Evolutionary conservation across 2,797 vertebrate genomes (phyloP), one percentile per base, ranked within the genome.

Genomic region (Percopsis omiscomaycus): DNA sequence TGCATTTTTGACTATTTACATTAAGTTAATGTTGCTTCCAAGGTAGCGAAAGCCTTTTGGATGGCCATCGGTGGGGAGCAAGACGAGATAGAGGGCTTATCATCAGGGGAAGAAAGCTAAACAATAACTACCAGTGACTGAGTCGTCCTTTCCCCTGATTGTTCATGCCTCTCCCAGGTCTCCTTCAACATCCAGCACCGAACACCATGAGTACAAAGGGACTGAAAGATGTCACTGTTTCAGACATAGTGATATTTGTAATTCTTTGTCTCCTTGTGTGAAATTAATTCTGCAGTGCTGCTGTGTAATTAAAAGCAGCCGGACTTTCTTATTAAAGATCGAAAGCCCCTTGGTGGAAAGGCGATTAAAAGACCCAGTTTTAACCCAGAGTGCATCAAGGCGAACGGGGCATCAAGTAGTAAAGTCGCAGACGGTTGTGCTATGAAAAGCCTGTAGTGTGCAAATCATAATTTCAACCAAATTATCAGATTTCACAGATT

Each of bases 41-140:
- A 99, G 98, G 98, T 99, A 71, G 95, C 97, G 77, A 99, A 98
- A 89, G 98, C 97, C 0, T 99, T 99, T 91, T 99, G 98, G 98
- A 98, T 95, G 94, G 98, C 97, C 0, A 98, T 99, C 6, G 96
- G 98, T 54, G 98, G 98, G 22, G 96, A 99, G 86, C 91, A 94
- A 71, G 97, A 98, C 67, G 98, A 99, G 86, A 96, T 99, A 6
- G 97, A 96, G 48, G 95, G 96, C 1, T 89, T 96, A 71, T 99
- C 97, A 59, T 98, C 97, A 0, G 97, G 96, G 1, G 98, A 99
- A 65, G 98, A 99, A 45, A 95, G 93, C 85, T 97, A 85, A 94
- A 73, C 4, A 64, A 48, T 14, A 45, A 4, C 32, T 50, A 47
- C 42, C 27, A 57, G 61, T 62, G 55, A 69, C 53, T 71, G 15